Conservation (phyloP, 2,797 vertebrate species). For the Poeciliopsis presidionis region DNA sequence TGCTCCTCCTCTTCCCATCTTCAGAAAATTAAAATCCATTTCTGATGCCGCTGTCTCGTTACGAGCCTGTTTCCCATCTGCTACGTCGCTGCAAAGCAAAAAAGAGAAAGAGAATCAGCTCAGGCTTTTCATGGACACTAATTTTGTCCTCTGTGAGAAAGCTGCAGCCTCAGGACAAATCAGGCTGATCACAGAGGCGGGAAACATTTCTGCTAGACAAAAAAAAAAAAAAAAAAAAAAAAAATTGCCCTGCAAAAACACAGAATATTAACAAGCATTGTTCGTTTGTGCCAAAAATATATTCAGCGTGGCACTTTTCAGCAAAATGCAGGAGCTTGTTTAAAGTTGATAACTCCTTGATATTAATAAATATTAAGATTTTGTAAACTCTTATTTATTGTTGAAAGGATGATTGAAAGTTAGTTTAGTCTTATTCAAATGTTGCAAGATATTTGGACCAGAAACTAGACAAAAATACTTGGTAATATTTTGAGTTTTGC, state of each 20-base stretch:
- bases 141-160: conserved; percentile 42
- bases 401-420: too few relatives aligned
- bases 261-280: too few relatives aligned
- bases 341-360: too few relatives aligned
- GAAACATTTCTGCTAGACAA: conserved; percentile 8
- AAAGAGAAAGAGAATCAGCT: conserved; percentile 14
- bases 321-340: too few relatives aligned
- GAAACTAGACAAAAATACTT: too few relatives aligned
- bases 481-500: not conserved
- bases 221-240: not conserved
- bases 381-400: too few relatives aligned
- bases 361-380: too few relatives aligned
- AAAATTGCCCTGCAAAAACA: too few relatives aligned
- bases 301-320: too few relatives aligned
- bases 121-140: conserved; percentile 52
- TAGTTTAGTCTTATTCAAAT: too few relatives aligned
- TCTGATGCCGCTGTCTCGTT: conserved; percentile 45
- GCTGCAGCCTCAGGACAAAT: conserved; percentile 11
- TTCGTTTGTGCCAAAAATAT: too few relatives aligned
- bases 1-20: conserved; percentile 35
- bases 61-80: conserved; percentile 38
- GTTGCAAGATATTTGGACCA: too few relatives aligned
- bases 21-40: conserved; percentile 69
- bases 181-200: conserved; percentile 11
- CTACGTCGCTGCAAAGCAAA: conserved; percentile 41